These are phyloP conservation scores for Apostichopus japonicus DNA, from an alignment of 35 echinoderm and acorn worm genomes.

Conservation along the genomic window DNA sequence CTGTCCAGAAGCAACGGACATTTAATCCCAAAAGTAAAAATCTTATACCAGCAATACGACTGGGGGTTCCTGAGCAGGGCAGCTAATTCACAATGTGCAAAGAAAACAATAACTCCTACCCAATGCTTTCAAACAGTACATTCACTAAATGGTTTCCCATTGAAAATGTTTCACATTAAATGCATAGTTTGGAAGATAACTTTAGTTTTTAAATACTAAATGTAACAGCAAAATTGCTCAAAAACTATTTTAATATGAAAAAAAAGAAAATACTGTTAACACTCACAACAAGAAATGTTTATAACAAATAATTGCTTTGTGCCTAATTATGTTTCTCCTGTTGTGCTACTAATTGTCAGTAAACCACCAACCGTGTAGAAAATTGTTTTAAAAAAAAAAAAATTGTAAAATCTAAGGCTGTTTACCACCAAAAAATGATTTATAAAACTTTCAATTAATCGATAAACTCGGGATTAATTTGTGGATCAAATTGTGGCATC, in stretches of 20 bases:
- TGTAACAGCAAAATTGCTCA: not conserved
- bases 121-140: too few relatives aligned
- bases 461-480: not conserved
- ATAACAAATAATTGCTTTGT: constrained; percentile 1
- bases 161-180: not conserved
- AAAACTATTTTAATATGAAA: not conserved
- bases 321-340: not conserved
- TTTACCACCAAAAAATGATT: not conserved
- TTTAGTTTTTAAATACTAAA: not conserved
- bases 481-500: not conserved
- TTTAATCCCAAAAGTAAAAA: too few relatives aligned
- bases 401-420: not conserved
- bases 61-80: too few relatives aligned
- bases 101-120: too few relatives aligned
- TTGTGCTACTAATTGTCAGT: constrained; percentile 3
- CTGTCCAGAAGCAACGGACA: too few relatives aligned
- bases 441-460: not conserved
- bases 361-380: constrained; percentile 12
- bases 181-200: not conserved
- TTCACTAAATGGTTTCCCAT: too few relatives aligned
- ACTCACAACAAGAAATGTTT: not conserved
- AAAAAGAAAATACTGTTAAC: not conserved
- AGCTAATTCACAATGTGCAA: too few relatives aligned
- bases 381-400: constrained; percentile 13
- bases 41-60: too few relatives aligned